A percentile compares a stretch with the other conserved stretches of the same genome.
phyloP scores from a whole-genome alignment of 2,797 vertebrate species.

The Menidia menidia region DNA sequence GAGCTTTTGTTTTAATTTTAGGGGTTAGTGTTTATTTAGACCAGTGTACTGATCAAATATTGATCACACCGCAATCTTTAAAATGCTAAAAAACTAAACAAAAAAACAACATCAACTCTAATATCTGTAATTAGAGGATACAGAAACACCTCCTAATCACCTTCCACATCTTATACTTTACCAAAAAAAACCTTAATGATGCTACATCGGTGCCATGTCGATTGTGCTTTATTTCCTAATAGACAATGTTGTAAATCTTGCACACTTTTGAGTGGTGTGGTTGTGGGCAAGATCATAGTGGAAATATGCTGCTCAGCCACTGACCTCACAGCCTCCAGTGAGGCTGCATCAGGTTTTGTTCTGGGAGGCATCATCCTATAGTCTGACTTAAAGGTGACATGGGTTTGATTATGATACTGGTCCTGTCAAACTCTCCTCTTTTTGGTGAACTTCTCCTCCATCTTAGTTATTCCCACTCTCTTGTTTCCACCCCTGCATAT shows the following conservation, averaged over 20 bases:
- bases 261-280: not conserved
- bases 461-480: no score
- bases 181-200: not conserved
- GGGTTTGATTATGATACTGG: not conserved
- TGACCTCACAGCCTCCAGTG: not conserved
- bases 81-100: not conserved
- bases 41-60: no score
- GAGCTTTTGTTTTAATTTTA: no score
- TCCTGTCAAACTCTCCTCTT: not conserved
- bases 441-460: no score
- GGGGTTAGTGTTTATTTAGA: no score
- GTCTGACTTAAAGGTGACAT: not conserved
- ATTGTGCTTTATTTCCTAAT: not conserved
- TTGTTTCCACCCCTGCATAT: not conserved
- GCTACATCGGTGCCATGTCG: not conserved
- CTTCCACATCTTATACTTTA: not conserved
- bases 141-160: not conserved
- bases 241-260: not conserved
- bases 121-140: not conserved
- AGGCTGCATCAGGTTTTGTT: not conserved
- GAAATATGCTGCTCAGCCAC: not conserved
- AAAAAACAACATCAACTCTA: not conserved
- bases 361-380: not conserved
- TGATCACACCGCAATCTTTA: not conserved
- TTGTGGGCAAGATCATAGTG: not conserved